Conservation (phyloP, 2,888 invertebrate species). For the Epirrita christyi region DNA sequence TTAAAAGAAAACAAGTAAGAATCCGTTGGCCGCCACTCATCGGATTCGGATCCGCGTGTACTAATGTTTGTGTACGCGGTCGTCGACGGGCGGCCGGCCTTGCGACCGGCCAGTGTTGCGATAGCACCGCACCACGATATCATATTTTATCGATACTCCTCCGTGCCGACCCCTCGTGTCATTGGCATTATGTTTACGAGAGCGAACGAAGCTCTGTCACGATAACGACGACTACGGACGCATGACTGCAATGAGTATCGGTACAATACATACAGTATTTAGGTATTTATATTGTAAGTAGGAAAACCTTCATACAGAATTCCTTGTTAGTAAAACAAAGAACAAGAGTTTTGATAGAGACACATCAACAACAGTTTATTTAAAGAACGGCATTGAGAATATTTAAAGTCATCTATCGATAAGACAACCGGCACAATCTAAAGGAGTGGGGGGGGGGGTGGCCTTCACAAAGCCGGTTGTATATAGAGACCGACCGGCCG, state of each 20-base stretch:
- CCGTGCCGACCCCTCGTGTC: constrained; percentile 66
- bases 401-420: constrained; percentile 61
- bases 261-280: constrained; percentile 43
- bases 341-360: constrained; percentile 10
- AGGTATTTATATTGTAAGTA: neutral
- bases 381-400: constrained; percentile 35
- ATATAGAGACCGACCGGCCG: constrained; percentile 63
- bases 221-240: constrained; percentile 55
- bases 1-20: constrained; percentile 32
- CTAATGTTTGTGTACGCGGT: constrained; percentile 59
- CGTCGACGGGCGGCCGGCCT: constrained; percentile 79
- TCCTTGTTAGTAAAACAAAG: neutral
- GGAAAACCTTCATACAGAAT: neutral
- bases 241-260: constrained; percentile 47
- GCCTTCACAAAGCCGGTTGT: constrained; percentile 84
- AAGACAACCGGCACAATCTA: constrained; percentile 60
- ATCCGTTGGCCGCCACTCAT: neutral
- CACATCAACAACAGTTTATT: constrained; percentile 17
- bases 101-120: constrained; percentile 75
- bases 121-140: constrained; percentile 57
- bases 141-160: constrained; percentile 72
- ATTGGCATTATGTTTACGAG: constrained; percentile 80
- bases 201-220: constrained; percentile 65
- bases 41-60: constrained; percentile 39
- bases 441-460: constrained; percentile 71